Conservation (phyloP, 2,888 invertebrate genomes). For the Rhingia campestris region DNA sequence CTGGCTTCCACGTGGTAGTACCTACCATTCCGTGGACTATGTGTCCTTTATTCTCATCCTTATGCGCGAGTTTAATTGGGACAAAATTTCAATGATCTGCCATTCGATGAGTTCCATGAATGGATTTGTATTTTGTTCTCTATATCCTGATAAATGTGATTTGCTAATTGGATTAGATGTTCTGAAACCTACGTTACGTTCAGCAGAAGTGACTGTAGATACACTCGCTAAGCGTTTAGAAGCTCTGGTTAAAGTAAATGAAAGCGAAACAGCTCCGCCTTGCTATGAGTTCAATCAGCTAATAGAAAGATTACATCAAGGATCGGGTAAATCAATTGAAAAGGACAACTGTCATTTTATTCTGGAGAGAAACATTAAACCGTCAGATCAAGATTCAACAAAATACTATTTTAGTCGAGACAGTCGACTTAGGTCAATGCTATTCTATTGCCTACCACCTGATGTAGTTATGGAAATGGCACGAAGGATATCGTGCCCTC, state of each 20-base stretch:
- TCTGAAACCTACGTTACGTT: slow-evolving; percentile 78
- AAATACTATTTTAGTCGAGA: slow-evolving; percentile 87
- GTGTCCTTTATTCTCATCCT: slow-evolving; percentile 84
- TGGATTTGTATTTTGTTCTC: slow-evolving; percentile 85
- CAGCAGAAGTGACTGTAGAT: slow-evolving; percentile 75
- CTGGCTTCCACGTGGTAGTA: slow-evolving; percentile 86
- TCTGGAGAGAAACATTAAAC: slow-evolving; percentile 84
- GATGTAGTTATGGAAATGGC: slow-evolving; percentile 85
- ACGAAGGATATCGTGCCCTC: slow-evolving; percentile 85
- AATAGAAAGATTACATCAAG: slow-evolving; percentile 84
- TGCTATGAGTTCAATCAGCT: slow-evolving; percentile 86
- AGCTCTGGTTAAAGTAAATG: slow-evolving; percentile 81
- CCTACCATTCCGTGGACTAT: slow-evolving; percentile 83
- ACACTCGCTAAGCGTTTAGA: slow-evolving; percentile 81
- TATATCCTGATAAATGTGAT: slow-evolving; percentile 85
- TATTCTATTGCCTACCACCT: slow-evolving; percentile 77
- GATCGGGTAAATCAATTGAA: slow-evolving; percentile 85
- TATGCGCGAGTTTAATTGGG: slow-evolving; percentile 87
- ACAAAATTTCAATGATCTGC: slow-evolving; percentile 86
- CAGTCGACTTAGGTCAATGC: slow-evolving; percentile 84
- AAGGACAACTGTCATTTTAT: slow-evolving; percentile 84
- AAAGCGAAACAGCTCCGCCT: slow-evolving; percentile 84
- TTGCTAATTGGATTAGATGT: slow-evolving; percentile 80
- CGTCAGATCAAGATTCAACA: slow-evolving; percentile 84
- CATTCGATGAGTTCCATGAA: slow-evolving; percentile 88